A percentile compares a stretch with the other conserved stretches of the same genome.
These are phyloP conservation scores for Pogonocichla stellata DNA, from an alignment of 2,113 vertebrate species.

Conservation along the genomic window DNA sequence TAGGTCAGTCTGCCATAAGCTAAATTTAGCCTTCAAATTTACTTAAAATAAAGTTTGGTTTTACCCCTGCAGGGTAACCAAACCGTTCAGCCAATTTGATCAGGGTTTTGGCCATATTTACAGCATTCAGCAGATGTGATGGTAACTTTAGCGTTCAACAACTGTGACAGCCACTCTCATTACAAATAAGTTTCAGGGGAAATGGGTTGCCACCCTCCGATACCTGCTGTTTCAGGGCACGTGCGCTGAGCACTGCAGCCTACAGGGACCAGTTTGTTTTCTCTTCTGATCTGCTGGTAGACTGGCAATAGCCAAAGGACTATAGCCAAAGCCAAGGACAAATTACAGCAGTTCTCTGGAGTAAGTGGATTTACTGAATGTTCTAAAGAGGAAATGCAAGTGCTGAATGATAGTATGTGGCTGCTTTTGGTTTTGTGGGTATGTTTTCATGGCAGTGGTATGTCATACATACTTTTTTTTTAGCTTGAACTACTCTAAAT, in stretches of 20 bases:
- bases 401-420: neutral
- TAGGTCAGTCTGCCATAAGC: neutral
- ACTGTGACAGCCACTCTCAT: neutral
- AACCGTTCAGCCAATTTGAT: neutral
- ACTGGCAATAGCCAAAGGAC: neutral
- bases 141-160: neutral
- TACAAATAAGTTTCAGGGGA: neutral
- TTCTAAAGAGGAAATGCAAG: conserved; percentile 2
- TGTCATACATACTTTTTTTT: neutral
- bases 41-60: neutral
- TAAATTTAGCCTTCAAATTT: neutral
- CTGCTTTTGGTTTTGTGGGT: conserved; percentile 28
- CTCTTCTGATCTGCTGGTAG: neutral
- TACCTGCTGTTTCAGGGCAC: neutral
- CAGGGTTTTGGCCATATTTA: neutral
- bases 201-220: neutral
- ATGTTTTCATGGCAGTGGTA: neutral
- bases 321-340: no score
- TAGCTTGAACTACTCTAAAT: neutral
- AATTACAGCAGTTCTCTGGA: neutral
- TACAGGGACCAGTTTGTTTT: neutral
- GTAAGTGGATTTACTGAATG: neutral
- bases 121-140: neutral
- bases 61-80: neutral
- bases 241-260: neutral